Evolutionary conservation across 2,113 vertebrate genomes (phyloP).

Genomic region (Gallinago media): DNA sequence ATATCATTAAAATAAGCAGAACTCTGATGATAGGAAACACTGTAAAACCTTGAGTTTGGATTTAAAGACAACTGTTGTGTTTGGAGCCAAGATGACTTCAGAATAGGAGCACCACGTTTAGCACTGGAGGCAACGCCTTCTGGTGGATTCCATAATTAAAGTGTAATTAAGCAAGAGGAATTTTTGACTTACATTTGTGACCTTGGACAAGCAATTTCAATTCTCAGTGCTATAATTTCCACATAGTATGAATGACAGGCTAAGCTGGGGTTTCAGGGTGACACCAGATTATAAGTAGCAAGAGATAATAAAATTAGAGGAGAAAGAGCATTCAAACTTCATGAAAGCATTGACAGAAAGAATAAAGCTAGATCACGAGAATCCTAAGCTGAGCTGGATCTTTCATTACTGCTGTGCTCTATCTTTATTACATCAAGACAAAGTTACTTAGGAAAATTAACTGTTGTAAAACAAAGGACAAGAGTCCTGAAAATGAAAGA

Average conservation of each 20-base stretch:
- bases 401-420: not conserved
- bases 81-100: not conserved
- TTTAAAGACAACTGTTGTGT: not conserved
- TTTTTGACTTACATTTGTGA: not conserved
- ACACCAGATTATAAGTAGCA: not conserved
- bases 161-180: not conserved
- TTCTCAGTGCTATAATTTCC: not conserved
- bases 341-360: not conserved
- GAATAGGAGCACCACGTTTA: not conserved
- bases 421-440: not conserved
- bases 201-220: not conserved
- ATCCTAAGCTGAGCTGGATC: not conserved
- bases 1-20: not conserved
- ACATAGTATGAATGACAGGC: not conserved
- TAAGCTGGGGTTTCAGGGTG: not conserved
- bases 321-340: not conserved
- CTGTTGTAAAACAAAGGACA: not conserved
- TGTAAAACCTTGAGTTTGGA: not conserved
- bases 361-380: not conserved
- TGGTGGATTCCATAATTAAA: not conserved
- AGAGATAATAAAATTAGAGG: not conserved
- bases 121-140: accelerated
- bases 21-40: not conserved
- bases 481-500: not conserved
- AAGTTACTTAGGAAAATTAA: not conserved